Evolutionary conservation across 2,888 invertebrate species (phyloP), one percentile per base, ranked within the genome.

Genomic region (Scaeva pyrastri): DNA sequence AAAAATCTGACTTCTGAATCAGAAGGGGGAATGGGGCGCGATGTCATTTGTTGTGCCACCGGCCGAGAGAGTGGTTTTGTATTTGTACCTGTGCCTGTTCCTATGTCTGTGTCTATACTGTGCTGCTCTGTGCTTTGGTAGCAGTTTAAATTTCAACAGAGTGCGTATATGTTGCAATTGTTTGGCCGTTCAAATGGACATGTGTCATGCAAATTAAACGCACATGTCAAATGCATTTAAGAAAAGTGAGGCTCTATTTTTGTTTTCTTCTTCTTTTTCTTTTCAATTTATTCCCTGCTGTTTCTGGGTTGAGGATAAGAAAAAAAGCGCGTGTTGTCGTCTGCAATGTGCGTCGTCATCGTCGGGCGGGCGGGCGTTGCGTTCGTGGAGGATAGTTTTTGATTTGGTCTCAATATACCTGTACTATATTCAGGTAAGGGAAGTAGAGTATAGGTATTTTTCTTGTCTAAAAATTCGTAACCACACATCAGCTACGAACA

Each of bases 161-260:
- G 84, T 84, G 79, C 84, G 84, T 58, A 41, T 83, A 66, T 73
- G 58, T 81, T 86, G 86, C 86, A 86, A 86, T 86, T 86, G 86
- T 86, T 86, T 43, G 86, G 55, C 55, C 77, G 77, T 77, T 82
- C 77, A 86, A 86, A 88, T 83, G 81, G 88, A 87, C 88, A 90
- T 89, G 88, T 90, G 90, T 91, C 91, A 90, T 90, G 90, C 91
- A 91, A 91, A 91, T 91, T 91, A 91, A 91, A 91, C 89, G 91
- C 90, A 91, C 90, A 90, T 90, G 91, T 89, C 89, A 89, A 71
- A 73, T 70, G 81, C 70, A 64, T 82, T 82, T 82, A 76, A 45
- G 52, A 21, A 45, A 60, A 26, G 77, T 66, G 45, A 48, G 66
- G 31, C 48, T 48, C 36, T 26, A 55, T 70, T 66, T 71, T 58